Evolutionary conservation across 1,140 invertebrate species (phyloP).

Genomic region (Trigoniulus corallinus): DNA sequence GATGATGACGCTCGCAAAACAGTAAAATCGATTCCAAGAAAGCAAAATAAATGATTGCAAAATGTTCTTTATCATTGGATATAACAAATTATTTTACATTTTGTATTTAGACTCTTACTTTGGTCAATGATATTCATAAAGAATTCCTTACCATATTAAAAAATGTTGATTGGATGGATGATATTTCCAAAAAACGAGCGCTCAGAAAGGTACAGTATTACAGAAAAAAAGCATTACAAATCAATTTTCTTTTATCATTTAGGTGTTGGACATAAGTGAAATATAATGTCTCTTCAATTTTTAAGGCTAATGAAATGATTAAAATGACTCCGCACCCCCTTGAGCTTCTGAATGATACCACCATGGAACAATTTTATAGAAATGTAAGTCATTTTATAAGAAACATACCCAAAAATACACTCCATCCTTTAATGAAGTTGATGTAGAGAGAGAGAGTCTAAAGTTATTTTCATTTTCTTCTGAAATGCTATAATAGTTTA

Average conservation of each 20-base stretch:
- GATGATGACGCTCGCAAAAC: constrained; percentile 15
- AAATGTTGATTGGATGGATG: constrained; percentile 7
- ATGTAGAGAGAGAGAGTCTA: too few species aligned
- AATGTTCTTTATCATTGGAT: too few species aligned
- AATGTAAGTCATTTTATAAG: constrained; percentile 1
- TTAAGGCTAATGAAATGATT: constrained; percentile 1
- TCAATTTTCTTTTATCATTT: background rate
- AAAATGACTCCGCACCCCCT: constrained; percentile 10
- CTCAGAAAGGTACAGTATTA: background rate
- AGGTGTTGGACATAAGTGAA: background rate
- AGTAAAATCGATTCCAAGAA: constrained; percentile 2
- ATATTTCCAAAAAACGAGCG: background rate
- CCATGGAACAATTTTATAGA: constrained; percentile 25
- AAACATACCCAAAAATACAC: background rate
- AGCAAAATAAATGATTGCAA: too few species aligned
- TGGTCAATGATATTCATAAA: constrained; percentile 4
- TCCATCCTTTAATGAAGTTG: background rate
- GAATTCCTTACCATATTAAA: constrained; percentile 7
- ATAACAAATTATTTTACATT: too few species aligned
- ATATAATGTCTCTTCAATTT: constrained; percentile 5
- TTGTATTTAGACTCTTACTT: background rate
- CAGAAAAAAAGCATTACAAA: too few species aligned
- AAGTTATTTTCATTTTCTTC: too few species aligned
- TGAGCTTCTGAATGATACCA: constrained; percentile 2
- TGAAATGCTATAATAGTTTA: background rate